Evolutionary conservation across 2,113 vertebrate genomes (phyloP).

Genomic region (Burhinus bistriatus): DNA sequence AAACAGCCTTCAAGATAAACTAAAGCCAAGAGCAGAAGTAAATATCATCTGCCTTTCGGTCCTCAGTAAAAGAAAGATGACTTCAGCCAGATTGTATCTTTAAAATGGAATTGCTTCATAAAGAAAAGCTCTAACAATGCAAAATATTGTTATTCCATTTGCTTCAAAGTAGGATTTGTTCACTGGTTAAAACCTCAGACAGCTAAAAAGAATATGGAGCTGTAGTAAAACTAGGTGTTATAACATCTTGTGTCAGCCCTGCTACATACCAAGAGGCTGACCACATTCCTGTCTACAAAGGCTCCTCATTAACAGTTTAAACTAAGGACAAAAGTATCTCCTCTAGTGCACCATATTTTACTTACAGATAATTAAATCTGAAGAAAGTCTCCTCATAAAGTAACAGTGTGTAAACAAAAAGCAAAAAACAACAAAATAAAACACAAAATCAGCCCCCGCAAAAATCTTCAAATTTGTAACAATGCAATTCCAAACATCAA

Average conservation of each 20-base stretch:
- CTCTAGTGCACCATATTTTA: neutral
- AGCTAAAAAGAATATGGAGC: neutral
- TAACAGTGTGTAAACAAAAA: neutral
- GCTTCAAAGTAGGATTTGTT: neutral
- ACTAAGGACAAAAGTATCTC: neutral
- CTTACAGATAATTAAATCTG: neutral
- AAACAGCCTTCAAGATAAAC: conserved; percentile 25
- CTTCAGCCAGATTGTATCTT: neutral
- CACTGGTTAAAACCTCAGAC: neutral
- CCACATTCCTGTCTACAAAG: neutral
- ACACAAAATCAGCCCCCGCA: neutral
- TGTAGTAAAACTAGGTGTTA: neutral
- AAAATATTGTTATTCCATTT: neutral
- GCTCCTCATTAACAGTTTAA: neutral
- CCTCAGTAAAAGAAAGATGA: neutral
- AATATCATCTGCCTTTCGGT: neutral
- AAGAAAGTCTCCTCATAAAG: neutral
- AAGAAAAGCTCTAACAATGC: neutral
- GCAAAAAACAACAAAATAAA: neutral
- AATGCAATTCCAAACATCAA: neutral
- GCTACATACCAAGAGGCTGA: neutral
- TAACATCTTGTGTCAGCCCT: neutral
- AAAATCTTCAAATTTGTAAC: neutral
- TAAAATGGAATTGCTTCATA: neutral
- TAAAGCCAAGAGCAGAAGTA: neutral